A percentile compares a stretch with the other conserved stretches of the same genome.
phyloP scores from a whole-genome alignment of 2,888 invertebrate species.

The Drosophila pseudotakahashii region DNA sequence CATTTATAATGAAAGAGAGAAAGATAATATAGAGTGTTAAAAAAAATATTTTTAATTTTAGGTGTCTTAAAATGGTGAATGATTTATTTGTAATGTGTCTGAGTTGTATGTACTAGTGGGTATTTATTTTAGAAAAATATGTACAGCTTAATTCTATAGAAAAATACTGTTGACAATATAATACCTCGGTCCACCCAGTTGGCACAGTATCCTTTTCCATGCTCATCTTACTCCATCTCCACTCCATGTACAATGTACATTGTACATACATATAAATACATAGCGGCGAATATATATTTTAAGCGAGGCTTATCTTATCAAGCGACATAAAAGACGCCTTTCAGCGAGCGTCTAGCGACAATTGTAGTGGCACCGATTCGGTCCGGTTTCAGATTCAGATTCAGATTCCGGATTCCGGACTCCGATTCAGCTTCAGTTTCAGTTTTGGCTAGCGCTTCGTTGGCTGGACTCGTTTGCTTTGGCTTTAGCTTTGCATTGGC shows the following conservation, averaged over 20 bases:
- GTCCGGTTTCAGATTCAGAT: slow-evolving; percentile 25
- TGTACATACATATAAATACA: slow-evolving; percentile 22
- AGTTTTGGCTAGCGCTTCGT: neutral
- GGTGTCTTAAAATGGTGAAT: too few relatives aligned
- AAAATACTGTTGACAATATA: neutral
- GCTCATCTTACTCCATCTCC: slow-evolving; percentile 7
- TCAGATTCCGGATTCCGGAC: slow-evolving; percentile 17
- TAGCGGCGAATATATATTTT: slow-evolving; percentile 71
- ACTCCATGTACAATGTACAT: too few relatives aligned
- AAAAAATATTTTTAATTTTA: too few relatives aligned
- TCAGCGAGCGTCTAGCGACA: slow-evolving; percentile 72
- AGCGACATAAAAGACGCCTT: slow-evolving; percentile 79
- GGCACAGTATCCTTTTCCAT: neutral
- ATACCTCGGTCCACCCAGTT: neutral
- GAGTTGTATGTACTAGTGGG: too few relatives aligned
- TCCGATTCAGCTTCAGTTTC: slow-evolving; percentile 16
- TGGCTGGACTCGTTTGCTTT: slow-evolving; percentile 26
- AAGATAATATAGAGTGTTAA: too few relatives aligned
- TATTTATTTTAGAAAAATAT: neutral
- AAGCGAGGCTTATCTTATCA: slow-evolving; percentile 79
- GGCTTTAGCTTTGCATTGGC: slow-evolving; percentile 32
- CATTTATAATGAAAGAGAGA: too few relatives aligned
- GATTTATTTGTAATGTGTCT: neutral
- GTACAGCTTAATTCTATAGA: neutral
- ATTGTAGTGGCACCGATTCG: slow-evolving; percentile 57